Evolutionary conservation across 2,888 invertebrate species (phyloP), one percentile per base, ranked within the genome.

Genomic region (Acronicta aceris): DNA sequence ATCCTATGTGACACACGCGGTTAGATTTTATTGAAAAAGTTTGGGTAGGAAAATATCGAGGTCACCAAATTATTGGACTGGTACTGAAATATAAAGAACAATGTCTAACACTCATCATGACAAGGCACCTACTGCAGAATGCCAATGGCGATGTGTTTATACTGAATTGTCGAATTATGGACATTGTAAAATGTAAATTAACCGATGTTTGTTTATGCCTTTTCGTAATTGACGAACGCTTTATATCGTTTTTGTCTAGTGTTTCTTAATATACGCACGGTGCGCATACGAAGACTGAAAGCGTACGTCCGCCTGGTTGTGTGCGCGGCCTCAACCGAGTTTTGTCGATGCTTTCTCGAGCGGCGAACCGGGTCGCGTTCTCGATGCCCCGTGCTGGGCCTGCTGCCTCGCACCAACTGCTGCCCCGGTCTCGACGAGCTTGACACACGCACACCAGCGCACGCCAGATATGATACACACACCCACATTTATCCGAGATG

Each of bases 261-360:
- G 70, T 84, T 85, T 85, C 82, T 83, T 80, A 83, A 84, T 81
- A 81, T 79, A 78, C 81, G 78, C 79, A 82, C 79, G 71, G 82
- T 82, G 82, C 82, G 86, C 87, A 86, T 88, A 87, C 86, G 84
- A 89, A 89, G 87, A 87, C 89, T 87, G 89, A 89, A 89, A 89
- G 88, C 89, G 86, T 90, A 84, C 91, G 91, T 92, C 90, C 89
- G 91, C 88, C 87, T 85, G 79, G 86, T 80, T 78, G 83, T 87
- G 86, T 87, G 86, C 84, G 83, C 89, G 94, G 93, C 94, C 94
- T 94, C 94, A 94, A 94, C 94, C 94, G 94, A 90, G 93, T 93
- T 94, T 93, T 90, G 92, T 90, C 91, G 93, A 92, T 94, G 94
- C 94, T 94, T 94, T 94, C 94, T 94, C 94, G 92, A 86, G 89